Base-by-base conservation (phyloP, 2,113 vertebrate genomes). In the Macaca nemestrina region DNA sequence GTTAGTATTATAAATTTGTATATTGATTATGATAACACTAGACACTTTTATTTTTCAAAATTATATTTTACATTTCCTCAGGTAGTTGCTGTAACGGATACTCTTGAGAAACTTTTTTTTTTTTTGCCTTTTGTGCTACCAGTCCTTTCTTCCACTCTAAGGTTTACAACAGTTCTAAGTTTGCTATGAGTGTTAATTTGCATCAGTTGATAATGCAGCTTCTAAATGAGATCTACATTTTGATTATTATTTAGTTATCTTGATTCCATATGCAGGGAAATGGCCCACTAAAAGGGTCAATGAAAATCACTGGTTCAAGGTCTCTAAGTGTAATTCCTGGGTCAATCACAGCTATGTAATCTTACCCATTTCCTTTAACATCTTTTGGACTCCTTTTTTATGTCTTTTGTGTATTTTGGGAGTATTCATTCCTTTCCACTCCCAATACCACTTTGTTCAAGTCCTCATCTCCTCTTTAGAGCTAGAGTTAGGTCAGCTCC, bases 11-110 rank as follows among this genome's bases (percentile, higher is more conserved):
- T n/a, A 57, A 38, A 76, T 79, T 73, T 13, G 7, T 43, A 0
- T 59, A 23, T n/a, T 30, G 17, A n/a, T 94, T 88, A 61, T 67
- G 68, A 52, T 84, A 79, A 70, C 4, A 68, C 12, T 61, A 75
- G 22, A 78, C 67, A 70, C 7, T 88, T 95, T 90, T 38, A 79
- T 78, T 89, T 94, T 73, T 70, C 82, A 76, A 64, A 91, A 72
- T 50, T 93, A 9, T 35, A 52, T 64, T 88, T 88, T 59, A 45
- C 1, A 61, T 73, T 90, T 91, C 57, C 35, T 59, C 7, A 81
- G 16, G 38, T 30, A 85, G 11, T 35, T 25, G 32, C 57, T 82
- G 8, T 72, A 67, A 30, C 9, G 16, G 40, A 70, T 40, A 35
- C 23, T 67, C 68, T 83, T 90, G 38, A 55, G 17, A 84, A 67